phyloP scores from a whole-genome alignment of 2,797 vertebrate genomes.

The Atherinosoma microstoma region DNA sequence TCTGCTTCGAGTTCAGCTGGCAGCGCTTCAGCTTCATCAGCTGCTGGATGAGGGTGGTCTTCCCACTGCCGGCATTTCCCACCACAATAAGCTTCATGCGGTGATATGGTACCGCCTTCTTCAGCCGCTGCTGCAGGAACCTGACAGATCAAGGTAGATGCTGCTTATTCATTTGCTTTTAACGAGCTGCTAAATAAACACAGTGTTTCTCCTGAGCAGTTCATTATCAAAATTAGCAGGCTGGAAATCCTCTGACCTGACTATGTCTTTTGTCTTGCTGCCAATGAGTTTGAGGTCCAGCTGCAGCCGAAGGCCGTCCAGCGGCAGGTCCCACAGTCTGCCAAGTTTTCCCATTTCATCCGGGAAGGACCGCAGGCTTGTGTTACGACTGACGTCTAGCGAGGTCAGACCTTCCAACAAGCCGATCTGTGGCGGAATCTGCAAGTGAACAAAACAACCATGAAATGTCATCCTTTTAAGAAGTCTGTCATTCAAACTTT shows the following conservation, averaged over 20 bases:
- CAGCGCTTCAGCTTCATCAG: conserved; percentile 89
- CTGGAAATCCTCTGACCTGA: conserved; percentile 83
- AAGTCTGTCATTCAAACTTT: not conserved
- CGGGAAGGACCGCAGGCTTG: conserved; percentile 89
- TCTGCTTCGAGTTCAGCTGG: conserved; percentile 68
- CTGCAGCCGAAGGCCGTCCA: conserved; percentile 93
- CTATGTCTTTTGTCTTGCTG: conserved; percentile 95
- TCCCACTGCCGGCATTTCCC: conserved; percentile 91
- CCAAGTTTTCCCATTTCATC: conserved; percentile 95
- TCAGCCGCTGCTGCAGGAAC: conserved; percentile 96
- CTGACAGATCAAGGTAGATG: conserved; percentile 68
- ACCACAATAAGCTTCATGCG: conserved; percentile 97
- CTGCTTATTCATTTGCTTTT: not conserved
- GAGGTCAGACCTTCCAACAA: conserved; percentile 92
- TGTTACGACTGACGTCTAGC: conserved; percentile 92
- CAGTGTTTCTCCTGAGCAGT: too few relatives aligned
- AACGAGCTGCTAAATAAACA: not conserved
- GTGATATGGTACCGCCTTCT: conserved; percentile 94
- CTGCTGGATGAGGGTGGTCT: conserved; percentile 91
- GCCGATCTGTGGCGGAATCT: conserved; percentile 95
- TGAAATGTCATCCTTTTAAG: not conserved
- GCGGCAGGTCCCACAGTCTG: conserved; percentile 95
- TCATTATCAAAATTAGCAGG: not conserved
- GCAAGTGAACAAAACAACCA: not conserved
- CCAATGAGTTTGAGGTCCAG: conserved; percentile 95